These are phyloP conservation scores for Nematostella vectensis DNA, from an alignment of 92 coral and sea anemone species.

Conservation along the genomic window DNA sequence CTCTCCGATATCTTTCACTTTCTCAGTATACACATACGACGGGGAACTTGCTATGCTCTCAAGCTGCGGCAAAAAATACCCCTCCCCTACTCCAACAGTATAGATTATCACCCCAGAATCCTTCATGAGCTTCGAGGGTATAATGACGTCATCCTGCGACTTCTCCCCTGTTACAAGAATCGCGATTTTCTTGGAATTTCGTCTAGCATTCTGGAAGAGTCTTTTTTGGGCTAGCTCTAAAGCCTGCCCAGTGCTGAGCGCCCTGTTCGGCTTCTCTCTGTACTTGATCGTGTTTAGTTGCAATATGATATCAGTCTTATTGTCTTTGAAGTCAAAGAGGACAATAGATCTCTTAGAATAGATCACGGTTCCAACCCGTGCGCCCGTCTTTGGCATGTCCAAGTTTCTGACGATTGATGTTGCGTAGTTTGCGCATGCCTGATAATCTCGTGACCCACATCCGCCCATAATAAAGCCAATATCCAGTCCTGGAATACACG, in stretches of 20 bases:
- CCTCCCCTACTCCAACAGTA: slow-evolving; percentile 47
- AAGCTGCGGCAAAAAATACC: slow-evolving; percentile 32
- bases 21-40: slow-evolving; percentile 15
- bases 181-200: slow-evolving; percentile 30
- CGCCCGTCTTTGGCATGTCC: slow-evolving; percentile 18
- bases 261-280: slow-evolving; percentile 6
- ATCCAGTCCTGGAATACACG: slow-evolving; percentile 31
- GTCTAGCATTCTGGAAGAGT: slow-evolving; percentile 41
- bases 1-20: not conserved
- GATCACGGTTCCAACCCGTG: slow-evolving; percentile 39
- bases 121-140: slow-evolving; percentile 38
- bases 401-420: slow-evolving; percentile 36
- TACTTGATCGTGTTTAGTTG: slow-evolving; percentile 30
- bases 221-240: slow-evolving; percentile 26
- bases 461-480: slow-evolving; percentile 57
- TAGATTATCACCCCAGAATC: slow-evolving; percentile 28
- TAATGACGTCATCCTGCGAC: slow-evolving; percentile 33
- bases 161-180: slow-evolving; percentile 48
- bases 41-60: slow-evolving; percentile 45
- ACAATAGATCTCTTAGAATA: slow-evolving; percentile 41
- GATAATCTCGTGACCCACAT: slow-evolving; percentile 31
- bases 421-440: slow-evolving; percentile 29
- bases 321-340: slow-evolving; percentile 38
- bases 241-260: slow-evolving; percentile 46
- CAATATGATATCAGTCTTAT: slow-evolving; percentile 10